Base-by-base conservation (phyloP, 1,140 invertebrate species). In the Dinothrombium tinctorium region DNA sequence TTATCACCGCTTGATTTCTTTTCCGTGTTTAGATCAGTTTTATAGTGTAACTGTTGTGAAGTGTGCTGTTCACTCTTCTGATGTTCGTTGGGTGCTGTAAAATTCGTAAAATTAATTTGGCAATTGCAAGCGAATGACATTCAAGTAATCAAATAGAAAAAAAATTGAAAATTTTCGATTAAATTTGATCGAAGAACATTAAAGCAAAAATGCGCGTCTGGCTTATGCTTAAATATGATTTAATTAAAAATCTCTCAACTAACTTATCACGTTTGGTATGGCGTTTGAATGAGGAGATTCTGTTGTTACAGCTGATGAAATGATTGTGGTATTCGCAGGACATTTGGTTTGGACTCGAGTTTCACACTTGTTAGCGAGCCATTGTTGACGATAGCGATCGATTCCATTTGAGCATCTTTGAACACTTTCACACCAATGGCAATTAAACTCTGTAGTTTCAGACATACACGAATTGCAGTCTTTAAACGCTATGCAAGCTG, bases 351-450 rank as follows among this genome's bases (percentile, higher is more conserved):
- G n/a, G n/a, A n/a, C n/a, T n/a, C n/a, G n/a, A n/a, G n/a, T n/a
- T n/a, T 74, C 69, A 51, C 82, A 87, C 14, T 72, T 68, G 49
- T 73, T 72, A 1, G 69, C 57, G 12, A 81, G 50, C 87, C 87
- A 98, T 21, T 84, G 74, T 54, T 96, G 87, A 15, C 81, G 68
- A 33, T 73, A 64, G 32, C 86, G 66, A 54, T 84, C 90, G 4
- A 75, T 71, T n/a, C 83, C 87, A 50, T 73, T 78, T 12, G 81
- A 89, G 54, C 87, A 92, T 40, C 74, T 68, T 21, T 72, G 67
- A 9, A 77, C 56, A 3, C 60, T 60, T 1, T 74, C 65, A 57
- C 90, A 96, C 90, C 90, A 96, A 11, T 66, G 61, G 53, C 83
- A 92, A 23, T 59, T 53, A 48, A 65, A 59, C 4, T 60, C 49